phyloP scores from a whole-genome alignment of 1,140 invertebrate species.

The Tetramorium simillimum region DNA sequence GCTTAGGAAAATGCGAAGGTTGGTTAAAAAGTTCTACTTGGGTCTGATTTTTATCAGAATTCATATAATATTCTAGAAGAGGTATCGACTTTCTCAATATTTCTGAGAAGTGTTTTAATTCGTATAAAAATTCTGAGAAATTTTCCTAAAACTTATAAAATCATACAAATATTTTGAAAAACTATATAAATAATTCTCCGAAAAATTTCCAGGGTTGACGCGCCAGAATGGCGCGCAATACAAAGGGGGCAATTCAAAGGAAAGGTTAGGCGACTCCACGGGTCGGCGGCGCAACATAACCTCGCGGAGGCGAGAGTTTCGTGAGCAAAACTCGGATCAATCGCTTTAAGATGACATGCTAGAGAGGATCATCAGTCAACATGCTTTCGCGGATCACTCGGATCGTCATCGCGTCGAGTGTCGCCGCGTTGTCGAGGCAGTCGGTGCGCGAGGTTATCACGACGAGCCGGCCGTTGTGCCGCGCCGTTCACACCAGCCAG shows the following conservation, averaged over 20 bases:
- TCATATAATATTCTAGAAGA: too few relatives aligned
- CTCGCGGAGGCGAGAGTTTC: not conserved
- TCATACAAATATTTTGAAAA: too few relatives aligned
- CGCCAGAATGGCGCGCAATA: constrained; percentile 6
- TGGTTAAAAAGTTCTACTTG: too few relatives aligned
- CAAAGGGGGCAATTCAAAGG: not conserved
- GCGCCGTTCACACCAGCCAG: not conserved
- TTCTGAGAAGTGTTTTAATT: too few relatives aligned
- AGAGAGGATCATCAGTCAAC: not conserved
- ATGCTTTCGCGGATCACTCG: constrained; percentile 20
- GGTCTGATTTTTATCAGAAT: too few relatives aligned
- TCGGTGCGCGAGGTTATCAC: not conserved
- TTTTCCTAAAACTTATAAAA: too few relatives aligned
- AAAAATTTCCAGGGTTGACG: too few relatives aligned
- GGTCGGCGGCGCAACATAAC: not conserved
- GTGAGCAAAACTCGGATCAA: not conserved
- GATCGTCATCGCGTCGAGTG: not conserved
- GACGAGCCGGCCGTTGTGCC: not conserved
- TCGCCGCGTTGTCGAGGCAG: not conserved
- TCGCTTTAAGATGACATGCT: not conserved
- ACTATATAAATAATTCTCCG: too few relatives aligned
- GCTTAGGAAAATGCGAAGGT: too few relatives aligned
- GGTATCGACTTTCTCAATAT: too few relatives aligned
- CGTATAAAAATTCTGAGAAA: too few relatives aligned
- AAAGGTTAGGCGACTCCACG: not conserved